Conservation (phyloP, 2,113 vertebrate genomes). For the Thomomys bottae region DNA sequence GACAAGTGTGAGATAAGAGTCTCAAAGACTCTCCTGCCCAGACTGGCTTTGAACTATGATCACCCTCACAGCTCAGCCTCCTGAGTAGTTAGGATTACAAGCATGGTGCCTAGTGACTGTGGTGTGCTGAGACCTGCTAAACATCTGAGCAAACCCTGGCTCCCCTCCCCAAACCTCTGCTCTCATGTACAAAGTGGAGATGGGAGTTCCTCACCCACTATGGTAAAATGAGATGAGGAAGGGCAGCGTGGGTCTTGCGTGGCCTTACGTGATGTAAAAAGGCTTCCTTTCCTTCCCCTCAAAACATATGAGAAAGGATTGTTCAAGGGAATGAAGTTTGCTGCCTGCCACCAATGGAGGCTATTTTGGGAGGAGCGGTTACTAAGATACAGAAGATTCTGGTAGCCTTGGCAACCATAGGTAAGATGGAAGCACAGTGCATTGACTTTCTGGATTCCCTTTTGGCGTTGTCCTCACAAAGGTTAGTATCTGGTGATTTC, state of each 20-base stretch:
- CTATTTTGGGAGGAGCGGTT: slow-evolving; percentile 77
- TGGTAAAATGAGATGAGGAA: no score
- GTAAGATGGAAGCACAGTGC: slow-evolving; percentile 41
- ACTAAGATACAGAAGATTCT: slow-evolving; percentile 70
- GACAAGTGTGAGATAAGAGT: no score
- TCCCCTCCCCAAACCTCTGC: not conserved
- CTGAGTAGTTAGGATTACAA: no score
- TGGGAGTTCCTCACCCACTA: no score
- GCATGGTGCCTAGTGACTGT: no score
- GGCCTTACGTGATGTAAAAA: not conserved
- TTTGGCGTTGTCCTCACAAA: not conserved
- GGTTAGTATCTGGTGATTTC: not conserved
- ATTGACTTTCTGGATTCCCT: not conserved
- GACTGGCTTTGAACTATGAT: no score
- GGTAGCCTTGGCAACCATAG: slow-evolving; percentile 78
- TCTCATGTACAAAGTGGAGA: not conserved
- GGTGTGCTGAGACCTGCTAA: not conserved
- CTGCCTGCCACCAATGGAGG: slow-evolving; percentile 32
- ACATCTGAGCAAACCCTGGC: not conserved
- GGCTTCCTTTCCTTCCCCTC: not conserved
- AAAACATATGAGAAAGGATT: not conserved
- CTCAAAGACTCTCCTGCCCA: no score
- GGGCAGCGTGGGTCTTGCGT: no score
- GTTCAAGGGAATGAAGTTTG: not conserved
- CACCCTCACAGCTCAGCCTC: no score